Evolutionary conservation across 2,113 vertebrate genomes (phyloP).

Genomic region (Lepus europaeus): DNA sequence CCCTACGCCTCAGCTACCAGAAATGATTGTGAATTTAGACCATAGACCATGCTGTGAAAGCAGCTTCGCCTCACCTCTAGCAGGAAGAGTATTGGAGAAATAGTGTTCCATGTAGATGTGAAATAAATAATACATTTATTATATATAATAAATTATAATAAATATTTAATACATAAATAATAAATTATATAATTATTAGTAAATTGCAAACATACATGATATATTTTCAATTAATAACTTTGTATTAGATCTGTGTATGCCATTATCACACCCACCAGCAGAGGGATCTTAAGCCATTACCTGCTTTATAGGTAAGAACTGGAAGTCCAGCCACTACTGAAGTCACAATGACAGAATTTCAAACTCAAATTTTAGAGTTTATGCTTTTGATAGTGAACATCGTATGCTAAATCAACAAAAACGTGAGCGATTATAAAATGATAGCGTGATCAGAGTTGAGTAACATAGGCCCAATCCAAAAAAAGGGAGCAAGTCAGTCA

Average conservation of each 20-base stretch:
- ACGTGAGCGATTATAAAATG: neutral
- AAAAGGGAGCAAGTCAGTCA: neutral
- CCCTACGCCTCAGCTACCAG: neutral
- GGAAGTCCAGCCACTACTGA: neutral
- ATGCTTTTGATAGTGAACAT: neutral
- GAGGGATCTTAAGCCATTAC: neutral
- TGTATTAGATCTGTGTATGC: neutral
- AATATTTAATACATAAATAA: no score
- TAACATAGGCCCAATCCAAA: neutral
- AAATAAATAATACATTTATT: neutral
- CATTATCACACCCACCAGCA: neutral
- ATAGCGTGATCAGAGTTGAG: neutral
- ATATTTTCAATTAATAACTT: constrained; percentile 11
- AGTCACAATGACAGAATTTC: neutral
- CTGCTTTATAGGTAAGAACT: neutral
- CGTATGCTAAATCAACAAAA: neutral
- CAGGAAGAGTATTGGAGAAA: neutral
- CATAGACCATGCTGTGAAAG: neutral
- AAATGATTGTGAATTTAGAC: constrained; percentile 26
- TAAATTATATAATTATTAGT: neutral
- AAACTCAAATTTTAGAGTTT: neutral
- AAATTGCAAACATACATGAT: neutral
- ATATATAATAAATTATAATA: no score
- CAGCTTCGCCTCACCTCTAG: neutral
- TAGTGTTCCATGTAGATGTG: constrained; percentile 1